Base-by-base conservation (phyloP, 2,797 vertebrate species). In the Anableps anableps region DNA sequence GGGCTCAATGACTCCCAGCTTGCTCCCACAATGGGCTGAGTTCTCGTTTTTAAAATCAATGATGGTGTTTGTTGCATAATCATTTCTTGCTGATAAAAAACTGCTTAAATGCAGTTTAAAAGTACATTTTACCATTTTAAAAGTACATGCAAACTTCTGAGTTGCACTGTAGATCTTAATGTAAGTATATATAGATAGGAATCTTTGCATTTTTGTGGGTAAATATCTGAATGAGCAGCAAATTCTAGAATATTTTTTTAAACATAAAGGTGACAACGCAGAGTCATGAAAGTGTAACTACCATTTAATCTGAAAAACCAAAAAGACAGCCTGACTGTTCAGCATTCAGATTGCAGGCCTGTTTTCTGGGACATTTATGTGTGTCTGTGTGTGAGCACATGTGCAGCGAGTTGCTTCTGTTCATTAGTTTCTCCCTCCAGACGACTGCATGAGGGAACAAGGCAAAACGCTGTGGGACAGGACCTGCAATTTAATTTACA, bases 221-320 rank as follows among this genome's bases (percentile, higher is more conserved):
- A 16, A 72, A 19, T 72, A 29, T 17, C 41, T 74, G 48, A 36
- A 23, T 41, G 6, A 41, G 21, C 16, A 36, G 13, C 47, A 23
- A 31, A 38, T 55, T 70, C 9, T 70, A 70, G 16, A 55, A 11
- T 9, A 17, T 38, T 73, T 72, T 72, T 45, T 72, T 17, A 29
- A 55, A 55, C 36, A 51, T 17, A 41, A 60, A 43, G 51, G 23
- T 41, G 38, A 16, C 29, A 29, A 60, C 21, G 29, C 11, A n/a
- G 36, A 34, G 50, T 43, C n/a, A 60, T 14, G 51, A 38, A 6
- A 60, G 55, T 43, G 51, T 45, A 58, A 41, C 41, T 45, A 60
- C 38, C 29, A 38, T 91, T 87, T 85, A 85, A 89, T 91, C 86
- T 84, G 85, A 83, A 88, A 72, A 31, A 70, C n/a, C 16, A 47